These are phyloP conservation scores for Stictonetta naevosa DNA, from an alignment of 2,113 vertebrate species.

Conservation along the genomic window DNA sequence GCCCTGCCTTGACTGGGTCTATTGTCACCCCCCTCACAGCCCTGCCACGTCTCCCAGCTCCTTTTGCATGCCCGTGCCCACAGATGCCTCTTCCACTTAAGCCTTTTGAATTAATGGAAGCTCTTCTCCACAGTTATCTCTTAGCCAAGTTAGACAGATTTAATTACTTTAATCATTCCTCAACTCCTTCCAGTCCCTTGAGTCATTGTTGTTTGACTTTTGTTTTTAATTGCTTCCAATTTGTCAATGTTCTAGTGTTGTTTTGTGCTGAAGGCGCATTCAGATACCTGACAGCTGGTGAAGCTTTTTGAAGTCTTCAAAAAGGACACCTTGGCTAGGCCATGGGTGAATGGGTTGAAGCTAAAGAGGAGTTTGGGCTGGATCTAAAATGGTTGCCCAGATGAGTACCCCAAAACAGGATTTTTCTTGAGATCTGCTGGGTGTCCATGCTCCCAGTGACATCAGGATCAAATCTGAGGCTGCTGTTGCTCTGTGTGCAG, in stretches of 20 bases:
- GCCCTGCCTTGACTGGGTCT: not conserved
- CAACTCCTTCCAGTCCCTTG: constrained; percentile 21
- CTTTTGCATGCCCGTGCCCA: accelerated
- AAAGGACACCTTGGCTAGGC: not conserved
- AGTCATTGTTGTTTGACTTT: constrained; percentile 1
- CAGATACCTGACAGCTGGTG: not conserved
- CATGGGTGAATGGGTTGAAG: not conserved
- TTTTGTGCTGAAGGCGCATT: not conserved
- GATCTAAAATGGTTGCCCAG: not conserved
- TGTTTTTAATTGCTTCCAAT: not conserved
- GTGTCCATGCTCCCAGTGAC: not conserved
- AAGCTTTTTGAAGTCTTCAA: not conserved
- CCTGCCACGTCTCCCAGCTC: not conserved
- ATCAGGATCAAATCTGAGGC: not conserved
- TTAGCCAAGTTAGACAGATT: not conserved
- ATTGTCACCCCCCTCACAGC: not conserved
- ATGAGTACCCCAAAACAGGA: not conserved
- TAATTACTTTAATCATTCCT: constrained; percentile 20
- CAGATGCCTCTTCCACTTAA: not conserved
- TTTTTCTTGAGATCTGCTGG: not conserved
- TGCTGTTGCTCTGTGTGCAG: accelerated
- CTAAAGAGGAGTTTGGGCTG: not conserved
- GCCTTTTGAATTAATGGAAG: not conserved
- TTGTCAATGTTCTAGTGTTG: not conserved
- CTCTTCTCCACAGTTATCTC: not conserved